A percentile compares a stretch with the other conserved stretches of the same genome.
Evolutionary conservation across 1,140 invertebrate species (phyloP).

Genomic region (Goniozus legneri): DNA sequence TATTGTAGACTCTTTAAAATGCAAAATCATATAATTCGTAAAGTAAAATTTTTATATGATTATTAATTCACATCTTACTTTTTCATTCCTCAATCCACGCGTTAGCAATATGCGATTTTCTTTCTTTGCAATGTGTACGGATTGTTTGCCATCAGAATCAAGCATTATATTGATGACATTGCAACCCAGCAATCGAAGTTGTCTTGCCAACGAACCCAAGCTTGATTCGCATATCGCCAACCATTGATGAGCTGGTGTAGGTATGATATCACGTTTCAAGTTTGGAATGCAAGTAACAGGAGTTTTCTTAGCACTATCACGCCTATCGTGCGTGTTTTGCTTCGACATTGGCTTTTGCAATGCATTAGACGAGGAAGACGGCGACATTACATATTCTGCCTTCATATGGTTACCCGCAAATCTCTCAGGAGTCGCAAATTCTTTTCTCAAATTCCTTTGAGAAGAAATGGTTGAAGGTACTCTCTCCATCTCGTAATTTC

Average conservation of each 20-base stretch:
- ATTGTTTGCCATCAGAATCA: slow-evolving; percentile 52
- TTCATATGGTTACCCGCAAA: too few species aligned
- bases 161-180: slow-evolving; percentile 58
- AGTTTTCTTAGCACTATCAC: too few species aligned
- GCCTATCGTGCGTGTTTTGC: too few species aligned
- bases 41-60: slow-evolving; percentile 2
- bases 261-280: too few species aligned
- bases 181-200: slow-evolving; percentile 65
- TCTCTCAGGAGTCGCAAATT: too few species aligned
- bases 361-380: too few species aligned
- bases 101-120: slow-evolving; percentile 61
- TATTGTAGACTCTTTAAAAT: slow-evolving; percentile 50
- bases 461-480: too few species aligned
- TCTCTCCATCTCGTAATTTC: too few species aligned
- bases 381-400: too few species aligned
- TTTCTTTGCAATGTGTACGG: slow-evolving; percentile 50
- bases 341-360: too few species aligned
- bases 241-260: slow-evolving; percentile 30
- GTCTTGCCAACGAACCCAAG: slow-evolving; percentile 57
- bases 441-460: too few species aligned
- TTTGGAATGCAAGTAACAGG: too few species aligned
- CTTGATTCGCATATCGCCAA: slow-evolving; percentile 58
- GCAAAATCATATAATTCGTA: slow-evolving; percentile 4
- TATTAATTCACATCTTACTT: slow-evolving; percentile 32
- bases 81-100: slow-evolving; percentile 50